A percentile compares a stretch with the other conserved stretches of the same genome.
These are phyloP conservation scores for Sylvia atricapilla DNA, from an alignment of 2,113 vertebrate species.

Conservation along the genomic window DNA sequence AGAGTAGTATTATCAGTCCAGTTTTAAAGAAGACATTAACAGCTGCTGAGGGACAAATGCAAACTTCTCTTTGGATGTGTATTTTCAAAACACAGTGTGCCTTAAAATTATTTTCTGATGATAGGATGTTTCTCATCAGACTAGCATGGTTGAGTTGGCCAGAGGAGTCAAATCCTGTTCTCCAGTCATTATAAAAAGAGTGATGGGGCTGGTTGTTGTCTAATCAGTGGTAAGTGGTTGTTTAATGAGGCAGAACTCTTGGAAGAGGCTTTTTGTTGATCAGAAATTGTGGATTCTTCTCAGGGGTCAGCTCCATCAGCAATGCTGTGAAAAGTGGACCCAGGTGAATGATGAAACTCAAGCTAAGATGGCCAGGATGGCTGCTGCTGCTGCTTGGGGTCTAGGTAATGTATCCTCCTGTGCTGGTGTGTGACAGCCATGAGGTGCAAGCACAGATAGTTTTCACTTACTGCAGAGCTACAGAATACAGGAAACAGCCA, in stretches of 20 bases:
- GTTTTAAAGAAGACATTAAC: not conserved
- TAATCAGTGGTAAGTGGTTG: not conserved
- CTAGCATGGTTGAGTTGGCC: not conserved
- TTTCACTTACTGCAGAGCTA: not conserved
- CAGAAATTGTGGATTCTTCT: not conserved
- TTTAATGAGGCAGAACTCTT: not conserved
- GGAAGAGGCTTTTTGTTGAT: not conserved
- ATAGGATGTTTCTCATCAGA: not conserved
- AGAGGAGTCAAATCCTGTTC: not conserved
- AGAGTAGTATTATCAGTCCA: not conserved
- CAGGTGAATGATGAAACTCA: conserved; percentile 94
- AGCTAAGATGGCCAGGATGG: conserved; percentile 98
- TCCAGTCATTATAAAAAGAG: not conserved
- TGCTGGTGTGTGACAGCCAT: not conserved
- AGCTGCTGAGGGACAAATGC: not conserved
- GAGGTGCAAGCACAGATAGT: not conserved
- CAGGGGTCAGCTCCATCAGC: conserved; percentile 98
- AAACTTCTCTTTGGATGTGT: not conserved
- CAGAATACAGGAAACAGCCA: not conserved
- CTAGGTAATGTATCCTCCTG: conserved; percentile 78
- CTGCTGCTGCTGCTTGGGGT: conserved; percentile 97
- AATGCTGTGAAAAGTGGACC: conserved; percentile 98
- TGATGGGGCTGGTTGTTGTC: accelerated
- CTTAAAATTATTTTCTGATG: not conserved
- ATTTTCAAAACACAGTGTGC: not conserved